Evolutionary conservation across 2,888 invertebrate genomes (phyloP).

Genomic region (Pseudococcus jackbeardsleyi): DNA sequence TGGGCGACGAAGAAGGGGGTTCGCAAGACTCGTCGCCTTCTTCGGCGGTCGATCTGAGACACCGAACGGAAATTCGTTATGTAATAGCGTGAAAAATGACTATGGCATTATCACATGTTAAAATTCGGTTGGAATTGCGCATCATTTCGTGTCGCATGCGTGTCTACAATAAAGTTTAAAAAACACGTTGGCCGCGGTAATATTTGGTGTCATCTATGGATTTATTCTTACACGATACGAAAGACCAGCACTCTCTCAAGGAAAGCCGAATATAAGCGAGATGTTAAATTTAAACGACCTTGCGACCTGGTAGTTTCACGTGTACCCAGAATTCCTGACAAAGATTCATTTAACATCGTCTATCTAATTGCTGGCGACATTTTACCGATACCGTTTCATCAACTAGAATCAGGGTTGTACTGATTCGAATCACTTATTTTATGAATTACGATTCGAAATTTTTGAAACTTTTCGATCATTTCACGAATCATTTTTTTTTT

Average conservation of each 20-base stretch:
- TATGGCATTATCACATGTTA: background rate
- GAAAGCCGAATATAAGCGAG: background rate
- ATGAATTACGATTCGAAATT: no score
- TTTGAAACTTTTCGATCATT: no score
- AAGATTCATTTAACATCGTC: conserved; percentile 6
- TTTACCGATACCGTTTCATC: conserved; percentile 7
- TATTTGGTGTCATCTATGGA: background rate
- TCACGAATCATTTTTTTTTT: no score
- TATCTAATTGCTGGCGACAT: conserved; percentile 32
- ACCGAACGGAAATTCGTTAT: conserved; percentile 9
- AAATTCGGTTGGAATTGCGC: background rate
- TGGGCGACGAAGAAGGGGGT: no score
- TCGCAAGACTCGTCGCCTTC: background rate
- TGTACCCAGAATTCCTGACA: conserved; percentile 2
- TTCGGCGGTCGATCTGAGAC: background rate
- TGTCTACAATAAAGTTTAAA: conserved; percentile 14
- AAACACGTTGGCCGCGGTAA: background rate
- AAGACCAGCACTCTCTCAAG: background rate
- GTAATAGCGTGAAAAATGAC: conserved; percentile 29
- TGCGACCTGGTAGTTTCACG: background rate
- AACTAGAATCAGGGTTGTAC: no score
- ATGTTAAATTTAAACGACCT: conserved; percentile 50
- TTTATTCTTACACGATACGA: background rate
- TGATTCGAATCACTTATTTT: no score
- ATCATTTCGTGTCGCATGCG: background rate